Percentiles rank a stretch among this genome's conserved stretches.
These are phyloP conservation scores for Platyscapa corneri DNA, from an alignment of 1,140 invertebrate genomes.

Conservation along the genomic window DNA sequence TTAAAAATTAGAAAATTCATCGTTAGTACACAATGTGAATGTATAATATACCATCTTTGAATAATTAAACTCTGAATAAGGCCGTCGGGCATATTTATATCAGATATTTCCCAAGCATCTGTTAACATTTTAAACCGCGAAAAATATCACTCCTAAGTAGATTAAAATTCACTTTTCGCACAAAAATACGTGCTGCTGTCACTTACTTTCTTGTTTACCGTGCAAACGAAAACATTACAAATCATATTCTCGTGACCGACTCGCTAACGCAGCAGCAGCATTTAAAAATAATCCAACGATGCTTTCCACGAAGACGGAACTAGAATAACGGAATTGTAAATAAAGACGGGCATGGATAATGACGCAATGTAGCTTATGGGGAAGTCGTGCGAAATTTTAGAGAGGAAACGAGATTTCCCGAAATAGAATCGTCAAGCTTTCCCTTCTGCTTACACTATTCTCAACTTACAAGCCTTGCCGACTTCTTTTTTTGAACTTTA, in stretches of 20 bases:
- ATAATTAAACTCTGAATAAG: too few species aligned
- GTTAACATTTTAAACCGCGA: too few species aligned
- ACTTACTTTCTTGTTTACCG: not conserved
- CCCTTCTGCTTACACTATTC: not conserved
- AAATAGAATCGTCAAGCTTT: constrained; percentile 46
- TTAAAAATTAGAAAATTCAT: too few species aligned
- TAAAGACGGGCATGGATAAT: constrained; percentile 36
- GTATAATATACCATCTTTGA: too few species aligned
- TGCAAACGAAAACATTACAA: not conserved
- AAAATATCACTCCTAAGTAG: not conserved
- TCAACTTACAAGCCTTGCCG: not conserved
- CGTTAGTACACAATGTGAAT: too few species aligned
- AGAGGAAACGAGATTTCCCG: constrained; percentile 20
- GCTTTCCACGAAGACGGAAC: constrained; percentile 21
- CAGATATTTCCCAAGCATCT: too few species aligned
- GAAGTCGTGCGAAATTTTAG: constrained; percentile 35
- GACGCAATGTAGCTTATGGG: constrained; percentile 42
- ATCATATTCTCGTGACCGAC: constrained; percentile 4
- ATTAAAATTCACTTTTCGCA: not conserved
- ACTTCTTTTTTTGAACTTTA: constrained; percentile 7
- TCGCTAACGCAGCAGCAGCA: not conserved
- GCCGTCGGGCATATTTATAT: too few species aligned
- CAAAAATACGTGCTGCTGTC: not conserved
- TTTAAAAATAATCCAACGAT: constrained; percentile 37
- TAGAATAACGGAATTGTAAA: constrained; percentile 41